These are phyloP conservation scores for Prostheceraeus crozeri DNA, from an alignment of 2,888 invertebrate species.

Conservation along the genomic window DNA sequence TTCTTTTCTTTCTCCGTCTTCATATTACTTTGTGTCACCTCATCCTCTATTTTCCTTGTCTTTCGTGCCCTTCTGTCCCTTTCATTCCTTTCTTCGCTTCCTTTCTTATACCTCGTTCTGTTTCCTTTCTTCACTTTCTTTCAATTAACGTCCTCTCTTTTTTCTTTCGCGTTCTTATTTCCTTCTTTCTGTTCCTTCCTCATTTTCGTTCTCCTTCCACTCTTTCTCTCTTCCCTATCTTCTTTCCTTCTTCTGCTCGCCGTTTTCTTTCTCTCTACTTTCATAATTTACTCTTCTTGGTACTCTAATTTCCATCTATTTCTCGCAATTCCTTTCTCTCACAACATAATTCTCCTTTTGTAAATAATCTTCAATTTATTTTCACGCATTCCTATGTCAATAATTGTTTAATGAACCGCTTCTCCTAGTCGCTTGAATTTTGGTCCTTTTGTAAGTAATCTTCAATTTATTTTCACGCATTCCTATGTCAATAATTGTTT, in stretches of 20 bases:
- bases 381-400: too few relatives aligned
- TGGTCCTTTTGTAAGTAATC: too few relatives aligned
- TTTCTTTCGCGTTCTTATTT: not conserved
- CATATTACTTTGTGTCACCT: not conserved
- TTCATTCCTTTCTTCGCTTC: not conserved
- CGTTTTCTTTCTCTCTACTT: not conserved
- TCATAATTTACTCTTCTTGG: not conserved
- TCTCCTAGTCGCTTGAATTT: too few relatives aligned
- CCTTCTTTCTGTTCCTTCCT: conserved; percentile 2
- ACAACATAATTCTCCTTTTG: too few relatives aligned
- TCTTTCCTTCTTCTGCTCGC: not conserved
- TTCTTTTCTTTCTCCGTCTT: conserved; percentile 3
- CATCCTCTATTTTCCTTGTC: not conserved
- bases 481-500: too few relatives aligned
- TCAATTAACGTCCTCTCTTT: too few relatives aligned
- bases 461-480: too few relatives aligned
- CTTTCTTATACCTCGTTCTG: too few relatives aligned
- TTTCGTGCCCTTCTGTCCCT: not conserved
- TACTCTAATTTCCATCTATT: not conserved
- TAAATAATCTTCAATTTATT: too few relatives aligned
- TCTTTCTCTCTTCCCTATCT: conserved; percentile 2
- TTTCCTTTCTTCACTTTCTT: too few relatives aligned
- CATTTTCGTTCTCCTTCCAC: not conserved
- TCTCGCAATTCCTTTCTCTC: not conserved
- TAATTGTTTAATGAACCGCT: too few relatives aligned